Conservation (phyloP, 1,140 invertebrate species). For the Drosophila prosaltans region DNA sequence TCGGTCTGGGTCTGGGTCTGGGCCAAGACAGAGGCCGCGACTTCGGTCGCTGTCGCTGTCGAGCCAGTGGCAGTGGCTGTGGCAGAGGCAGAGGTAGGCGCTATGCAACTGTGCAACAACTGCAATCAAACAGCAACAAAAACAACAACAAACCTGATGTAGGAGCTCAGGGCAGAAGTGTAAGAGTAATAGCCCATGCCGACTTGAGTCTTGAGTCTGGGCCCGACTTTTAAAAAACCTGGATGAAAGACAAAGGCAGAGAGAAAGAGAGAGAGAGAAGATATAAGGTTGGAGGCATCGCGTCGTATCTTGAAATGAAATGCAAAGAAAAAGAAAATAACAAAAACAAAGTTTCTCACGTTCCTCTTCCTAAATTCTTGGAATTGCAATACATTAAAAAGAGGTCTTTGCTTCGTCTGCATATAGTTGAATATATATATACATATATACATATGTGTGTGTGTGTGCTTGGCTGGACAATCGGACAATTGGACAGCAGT, state of each 20-base stretch:
- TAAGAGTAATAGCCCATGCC: slow-evolving; percentile 63
- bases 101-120: slow-evolving; percentile 30
- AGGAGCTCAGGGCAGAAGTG: slow-evolving; percentile 47
- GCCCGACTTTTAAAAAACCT: slow-evolving; percentile 11
- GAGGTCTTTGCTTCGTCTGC: slow-evolving; percentile 80
- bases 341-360: slow-evolving; percentile 83
- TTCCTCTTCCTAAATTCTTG: slow-evolving; percentile 83
- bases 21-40: slow-evolving; percentile 10
- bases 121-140: slow-evolving; percentile 59
- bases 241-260: slow-evolving; percentile 4
- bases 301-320: slow-evolving; percentile 81
- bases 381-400: slow-evolving; percentile 83
- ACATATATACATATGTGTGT: slow-evolving; percentile 36
- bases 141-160: slow-evolving; percentile 66
- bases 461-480: slow-evolving; percentile 39
- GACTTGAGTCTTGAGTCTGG: slow-evolving; percentile 36
- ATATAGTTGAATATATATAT: slow-evolving; percentile 48
- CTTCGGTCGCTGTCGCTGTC: slow-evolving; percentile 30
- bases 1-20: slow-evolving; percentile 65
- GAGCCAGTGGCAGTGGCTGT: background rate
- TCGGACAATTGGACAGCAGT: slow-evolving; percentile 59
- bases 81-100: slow-evolving; percentile 9
- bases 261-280: slow-evolving; percentile 9
- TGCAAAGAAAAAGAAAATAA: slow-evolving; percentile 82
- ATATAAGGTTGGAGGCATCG: slow-evolving; percentile 58